Conservation (phyloP, 2,113 vertebrate species). For the Machaerirhynchus nigripectus region DNA sequence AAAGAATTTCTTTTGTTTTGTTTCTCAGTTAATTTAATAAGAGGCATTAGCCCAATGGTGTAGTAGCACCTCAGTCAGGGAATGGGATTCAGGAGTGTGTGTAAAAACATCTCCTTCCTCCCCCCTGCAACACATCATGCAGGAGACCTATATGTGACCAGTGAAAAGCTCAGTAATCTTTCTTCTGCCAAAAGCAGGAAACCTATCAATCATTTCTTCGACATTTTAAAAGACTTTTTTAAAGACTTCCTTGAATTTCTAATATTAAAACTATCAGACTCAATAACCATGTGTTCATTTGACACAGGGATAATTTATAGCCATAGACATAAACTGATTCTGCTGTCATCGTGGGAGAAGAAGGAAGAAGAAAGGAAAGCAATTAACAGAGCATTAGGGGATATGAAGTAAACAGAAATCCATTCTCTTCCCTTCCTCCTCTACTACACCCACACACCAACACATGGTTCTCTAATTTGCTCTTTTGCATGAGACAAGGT, state of each 20-base stretch:
- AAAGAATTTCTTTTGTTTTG: background rate
- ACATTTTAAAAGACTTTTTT: background rate
- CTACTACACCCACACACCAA: background rate
- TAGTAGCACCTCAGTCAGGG: background rate
- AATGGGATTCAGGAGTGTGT: background rate
- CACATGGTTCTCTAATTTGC: background rate
- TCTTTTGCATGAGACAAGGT: background rate
- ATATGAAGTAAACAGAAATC: slow-evolving; percentile 22
- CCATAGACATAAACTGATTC: background rate
- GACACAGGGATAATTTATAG: background rate
- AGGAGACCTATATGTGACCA: background rate
- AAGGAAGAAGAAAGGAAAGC: slow-evolving; percentile 2
- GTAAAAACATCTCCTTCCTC: background rate
- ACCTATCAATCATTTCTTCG: background rate
- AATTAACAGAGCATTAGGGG: background rate
- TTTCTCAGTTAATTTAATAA: background rate
- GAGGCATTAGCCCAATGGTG: background rate
- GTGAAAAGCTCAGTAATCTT: background rate
- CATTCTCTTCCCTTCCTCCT: background rate
- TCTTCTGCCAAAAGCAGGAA: background rate
- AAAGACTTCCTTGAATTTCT: background rate
- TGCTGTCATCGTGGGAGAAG: background rate
- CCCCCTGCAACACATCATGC: background rate
- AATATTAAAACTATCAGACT: background rate
- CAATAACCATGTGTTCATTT: background rate